Percentiles rank a stretch among this genome's conserved stretches.
These are phyloP conservation scores for Nanorana parkeri DNA, from an alignment of 2,113 vertebrate genomes.

Conservation along the genomic window DNA sequence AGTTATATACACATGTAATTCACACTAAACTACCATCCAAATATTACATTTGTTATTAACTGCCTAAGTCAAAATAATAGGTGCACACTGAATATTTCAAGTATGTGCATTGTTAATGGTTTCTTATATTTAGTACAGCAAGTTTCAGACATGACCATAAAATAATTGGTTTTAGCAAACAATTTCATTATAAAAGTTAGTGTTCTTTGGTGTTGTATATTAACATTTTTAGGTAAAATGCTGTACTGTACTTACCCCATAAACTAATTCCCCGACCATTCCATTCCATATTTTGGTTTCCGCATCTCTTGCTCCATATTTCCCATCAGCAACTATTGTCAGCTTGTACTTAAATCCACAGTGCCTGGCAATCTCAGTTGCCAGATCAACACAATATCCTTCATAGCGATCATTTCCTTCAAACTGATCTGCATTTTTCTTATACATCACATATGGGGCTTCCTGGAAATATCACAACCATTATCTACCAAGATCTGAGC, in stretches of 20 bases:
- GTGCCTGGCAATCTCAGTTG: constrained; percentile 97
- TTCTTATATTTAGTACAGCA: too few species aligned
- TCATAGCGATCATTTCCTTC: constrained; percentile 97
- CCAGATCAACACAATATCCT: constrained; percentile 97
- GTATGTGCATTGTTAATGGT: too few species aligned
- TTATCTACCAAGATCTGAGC: not conserved
- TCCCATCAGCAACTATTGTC: constrained; percentile 95
- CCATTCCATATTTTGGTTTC: constrained; percentile 99
- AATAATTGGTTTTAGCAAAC: too few species aligned
- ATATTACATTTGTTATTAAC: too few species aligned
- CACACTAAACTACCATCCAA: too few species aligned
- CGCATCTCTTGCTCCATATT: constrained; percentile 97
- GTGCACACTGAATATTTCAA: too few species aligned
- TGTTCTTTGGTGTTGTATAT: too few species aligned
- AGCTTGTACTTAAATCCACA: constrained; percentile 98
- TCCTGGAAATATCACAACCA: constrained; percentile 77
- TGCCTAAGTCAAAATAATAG: too few species aligned
- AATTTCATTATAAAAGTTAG: too few species aligned
- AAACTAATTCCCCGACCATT: constrained; percentile 98
- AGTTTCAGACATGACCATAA: too few species aligned
- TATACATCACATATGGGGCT: constrained; percentile 98
- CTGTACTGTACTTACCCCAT: constrained; percentile 85
- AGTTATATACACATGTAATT: too few species aligned
- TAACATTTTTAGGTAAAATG: too few species aligned
- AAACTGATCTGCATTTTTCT: constrained; percentile 96